phyloP scores from a whole-genome alignment of 2,797 vertebrate species.

The Rhincodon typus region DNA sequence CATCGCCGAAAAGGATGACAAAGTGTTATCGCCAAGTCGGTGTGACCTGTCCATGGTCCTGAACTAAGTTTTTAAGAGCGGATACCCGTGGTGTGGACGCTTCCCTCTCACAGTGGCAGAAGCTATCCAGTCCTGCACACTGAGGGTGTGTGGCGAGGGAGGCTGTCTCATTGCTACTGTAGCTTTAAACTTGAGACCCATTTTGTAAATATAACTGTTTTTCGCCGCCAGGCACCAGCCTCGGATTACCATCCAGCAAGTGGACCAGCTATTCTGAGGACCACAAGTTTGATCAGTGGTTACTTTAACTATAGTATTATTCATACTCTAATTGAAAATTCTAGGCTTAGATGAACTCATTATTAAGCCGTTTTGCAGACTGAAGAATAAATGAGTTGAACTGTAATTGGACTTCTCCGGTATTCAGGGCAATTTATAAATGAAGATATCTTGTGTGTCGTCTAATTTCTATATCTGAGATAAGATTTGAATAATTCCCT shows the following conservation, averaged over 20 bases:
- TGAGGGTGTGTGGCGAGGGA: no score
- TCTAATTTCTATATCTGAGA: not conserved
- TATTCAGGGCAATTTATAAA: no score
- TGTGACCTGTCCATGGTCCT: slow-evolving; percentile 30
- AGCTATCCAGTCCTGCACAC: not conserved
- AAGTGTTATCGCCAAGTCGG: not conserved
- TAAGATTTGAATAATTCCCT: not conserved
- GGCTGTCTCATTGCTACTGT: not conserved
- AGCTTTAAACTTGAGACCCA: not conserved
- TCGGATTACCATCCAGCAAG: not conserved
- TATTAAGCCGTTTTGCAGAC: not conserved
- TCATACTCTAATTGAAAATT: not conserved
- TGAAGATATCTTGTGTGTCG: not conserved
- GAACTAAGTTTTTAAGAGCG: not conserved
- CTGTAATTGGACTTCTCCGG: not conserved
- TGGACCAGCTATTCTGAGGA: not conserved
- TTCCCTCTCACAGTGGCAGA: not conserved
- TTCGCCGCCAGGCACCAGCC: no score
- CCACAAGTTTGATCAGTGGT: not conserved
- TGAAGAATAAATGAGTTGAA: not conserved
- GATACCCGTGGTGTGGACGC: slow-evolving; percentile 48
- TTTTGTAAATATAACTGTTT: not conserved
- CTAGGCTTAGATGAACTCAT: not conserved
- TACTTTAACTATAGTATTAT: not conserved
- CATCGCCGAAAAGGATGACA: slow-evolving; percentile 21